Percentiles rank a stretch among this genome's conserved stretches.
Evolutionary conservation across 2,888 invertebrate species (phyloP).

Genomic region (Hymenopus coronatus): DNA sequence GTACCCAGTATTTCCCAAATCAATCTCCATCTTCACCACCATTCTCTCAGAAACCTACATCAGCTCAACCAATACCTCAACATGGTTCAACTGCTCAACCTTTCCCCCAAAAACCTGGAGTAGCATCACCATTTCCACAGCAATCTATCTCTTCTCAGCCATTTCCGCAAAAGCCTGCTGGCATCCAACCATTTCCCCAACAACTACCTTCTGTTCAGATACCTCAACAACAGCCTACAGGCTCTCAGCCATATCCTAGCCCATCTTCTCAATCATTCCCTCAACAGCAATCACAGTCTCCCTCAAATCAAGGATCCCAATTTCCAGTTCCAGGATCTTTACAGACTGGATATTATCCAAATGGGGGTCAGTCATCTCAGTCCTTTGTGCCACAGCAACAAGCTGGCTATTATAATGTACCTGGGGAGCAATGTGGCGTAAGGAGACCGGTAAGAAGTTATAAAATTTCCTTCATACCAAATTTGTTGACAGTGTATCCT

Average conservation of each 20-base stretch:
- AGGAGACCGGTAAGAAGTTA: conserved; percentile 44
- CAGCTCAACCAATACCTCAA: not conserved
- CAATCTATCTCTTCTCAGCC: conserved; percentile 18
- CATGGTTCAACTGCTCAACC: not conserved
- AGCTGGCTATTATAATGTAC: not conserved
- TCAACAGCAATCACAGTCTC: conserved; percentile 17
- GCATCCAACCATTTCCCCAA: not conserved
- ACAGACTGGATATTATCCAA: not conserved
- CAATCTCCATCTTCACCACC: conserved; percentile 28
- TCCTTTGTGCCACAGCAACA: not conserved
- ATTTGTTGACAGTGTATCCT: too few species aligned
- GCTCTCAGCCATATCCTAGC: not conserved
- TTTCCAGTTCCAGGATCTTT: conserved; percentile 35
- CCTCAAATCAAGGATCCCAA: not conserved
- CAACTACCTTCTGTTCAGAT: not conserved
- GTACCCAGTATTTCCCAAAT: conserved; percentile 41
- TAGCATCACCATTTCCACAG: conserved; percentile 12
- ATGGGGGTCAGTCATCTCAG: not conserved
- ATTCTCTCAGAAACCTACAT: not conserved
- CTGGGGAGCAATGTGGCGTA: conserved; percentile 44
- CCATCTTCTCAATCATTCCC: not conserved
- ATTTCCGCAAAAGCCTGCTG: not conserved
- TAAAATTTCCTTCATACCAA: not conserved
- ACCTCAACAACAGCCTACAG: not conserved
- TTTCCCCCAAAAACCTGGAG: conserved; percentile 32